Evolutionary conservation across 2,888 invertebrate genomes (phyloP), one percentile per base, ranked within the genome.

Genomic region (Leptogaster cylindrica): DNA sequence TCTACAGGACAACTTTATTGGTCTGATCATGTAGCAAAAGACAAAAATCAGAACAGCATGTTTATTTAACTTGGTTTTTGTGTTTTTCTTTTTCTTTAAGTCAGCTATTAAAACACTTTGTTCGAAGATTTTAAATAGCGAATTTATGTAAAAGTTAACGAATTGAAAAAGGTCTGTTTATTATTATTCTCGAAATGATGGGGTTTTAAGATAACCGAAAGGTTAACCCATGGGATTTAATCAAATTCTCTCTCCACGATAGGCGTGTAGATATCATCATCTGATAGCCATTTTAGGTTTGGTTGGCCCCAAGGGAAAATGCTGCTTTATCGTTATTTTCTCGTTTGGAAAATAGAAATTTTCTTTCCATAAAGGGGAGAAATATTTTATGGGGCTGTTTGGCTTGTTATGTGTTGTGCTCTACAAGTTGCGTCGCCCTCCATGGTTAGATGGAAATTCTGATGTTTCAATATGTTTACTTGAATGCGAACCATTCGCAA

Each of bases 141-240:
- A 52, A 52, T 52, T 28, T 52, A 31, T 33, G 52, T 31, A 33
- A 12, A 31, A 18, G 7, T 20, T 52, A 52, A 52, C 52, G 52
- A 52, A 52, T 52, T 52, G 52, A 52, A 52, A 52, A 52, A 52
- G 52, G 52, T 52, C 52, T 52, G 52, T 52, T 52, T 52, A 52
- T 52, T 52, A 52, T 52, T 52, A 52, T 52, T 52, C 14, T 33
- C 23, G 52, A n/a, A 20, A 31, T n/a, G 18, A 33, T 33, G 27
- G 18, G 33, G 31, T 20, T 52, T 31, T 14, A 27, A 52, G 52
- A 52, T 52, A 52, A 31, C 52, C 33, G 16, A 5, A 10, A 52
- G 52, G 52, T 52, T 52, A 52, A 52, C 52, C 52, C 52, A 20
- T 20, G 52, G 52, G 52, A 52, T 52, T 52, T 52, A 52, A 52